Evolutionary conservation across 2,888 invertebrate species (phyloP).

Genomic region (Eupithecia centaureata): DNA sequence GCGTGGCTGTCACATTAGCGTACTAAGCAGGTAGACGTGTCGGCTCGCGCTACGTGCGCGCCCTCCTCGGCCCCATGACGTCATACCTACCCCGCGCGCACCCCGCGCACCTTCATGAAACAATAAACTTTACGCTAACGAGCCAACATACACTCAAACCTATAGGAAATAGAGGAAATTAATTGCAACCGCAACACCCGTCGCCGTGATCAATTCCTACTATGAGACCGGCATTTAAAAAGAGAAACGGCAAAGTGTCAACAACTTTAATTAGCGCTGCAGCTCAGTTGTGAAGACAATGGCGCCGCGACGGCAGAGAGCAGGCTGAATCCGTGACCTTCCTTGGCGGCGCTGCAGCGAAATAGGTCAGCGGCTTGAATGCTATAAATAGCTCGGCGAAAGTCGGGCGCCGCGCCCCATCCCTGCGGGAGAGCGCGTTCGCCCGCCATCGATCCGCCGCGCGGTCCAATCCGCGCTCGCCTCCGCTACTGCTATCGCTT

Average conservation of each 20-base stretch:
- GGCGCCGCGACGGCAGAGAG: conserved; percentile 77
- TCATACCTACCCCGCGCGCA: conserved; percentile 29
- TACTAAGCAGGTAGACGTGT: conserved; percentile 71
- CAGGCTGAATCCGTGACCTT: conserved; percentile 83
- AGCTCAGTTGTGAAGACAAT: conserved; percentile 79
- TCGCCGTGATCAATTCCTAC: conserved; percentile 51
- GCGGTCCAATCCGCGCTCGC: conserved; percentile 29
- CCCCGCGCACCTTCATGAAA: conserved; percentile 19
- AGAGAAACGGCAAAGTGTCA: conserved; percentile 72
- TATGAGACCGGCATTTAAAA: conserved; percentile 56
- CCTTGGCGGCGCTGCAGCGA: conserved; percentile 79
- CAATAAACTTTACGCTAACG: conserved; percentile 31
- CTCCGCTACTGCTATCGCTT: conserved; percentile 17
- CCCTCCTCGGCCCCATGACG: conserved; percentile 34
- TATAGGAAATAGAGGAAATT: conserved; percentile 13
- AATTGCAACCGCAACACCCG: conserved; percentile 24
- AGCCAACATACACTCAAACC: conserved; percentile 8
- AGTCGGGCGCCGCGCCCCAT: conserved; percentile 80
- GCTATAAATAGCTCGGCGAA: conserved; percentile 83
- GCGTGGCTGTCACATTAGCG: conserved; percentile 62
- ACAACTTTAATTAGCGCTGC: conserved; percentile 82
- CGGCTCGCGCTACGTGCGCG: conserved; percentile 58
- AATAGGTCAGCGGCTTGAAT: conserved; percentile 84
- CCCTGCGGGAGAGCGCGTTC: conserved; percentile 63
- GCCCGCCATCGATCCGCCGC: conserved; percentile 59